Conservation (phyloP, 37 sponge, comb jelly and placozoan genomes). For the Mnemiopsis leidyi region DNA sequence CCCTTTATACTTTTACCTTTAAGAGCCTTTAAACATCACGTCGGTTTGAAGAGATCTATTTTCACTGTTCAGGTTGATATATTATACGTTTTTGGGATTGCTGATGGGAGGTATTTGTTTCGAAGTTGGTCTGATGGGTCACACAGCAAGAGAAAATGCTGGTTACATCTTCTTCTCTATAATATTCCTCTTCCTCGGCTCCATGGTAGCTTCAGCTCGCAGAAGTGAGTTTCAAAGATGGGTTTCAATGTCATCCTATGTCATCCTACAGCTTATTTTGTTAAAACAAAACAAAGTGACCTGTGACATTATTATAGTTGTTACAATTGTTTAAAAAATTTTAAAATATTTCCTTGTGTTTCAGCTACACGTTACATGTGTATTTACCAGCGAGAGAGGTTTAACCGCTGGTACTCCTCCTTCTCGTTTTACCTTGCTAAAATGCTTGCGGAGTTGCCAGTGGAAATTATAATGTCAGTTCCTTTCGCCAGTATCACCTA, state of each 20-base stretch:
- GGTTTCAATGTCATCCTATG: background rate
- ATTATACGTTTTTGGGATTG: constrained; percentile 8
- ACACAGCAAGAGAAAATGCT: constrained; percentile 52
- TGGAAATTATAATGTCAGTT: constrained; percentile 56
- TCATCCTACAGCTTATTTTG: too few species aligned
- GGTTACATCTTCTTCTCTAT: constrained; percentile 59
- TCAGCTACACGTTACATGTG: constrained; percentile 58
- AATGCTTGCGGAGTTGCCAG: constrained; percentile 55
- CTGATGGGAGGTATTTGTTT: constrained; percentile 57
- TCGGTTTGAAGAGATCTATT: too few species aligned
- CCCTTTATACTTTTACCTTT: too few species aligned
- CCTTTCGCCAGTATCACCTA: constrained; percentile 58
- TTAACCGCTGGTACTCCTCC: constrained; percentile 56
- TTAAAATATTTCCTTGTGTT: constrained; percentile 1
- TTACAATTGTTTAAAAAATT: background rate
- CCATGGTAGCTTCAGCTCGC: constrained; percentile 37
- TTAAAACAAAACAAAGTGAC: background rate
- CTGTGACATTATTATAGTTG: too few species aligned
- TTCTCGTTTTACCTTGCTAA: constrained; percentile 66
- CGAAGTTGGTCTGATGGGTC: constrained; percentile 26
- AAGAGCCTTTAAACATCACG: too few species aligned
- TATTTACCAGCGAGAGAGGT: constrained; percentile 62
- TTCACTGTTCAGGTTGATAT: background rate
- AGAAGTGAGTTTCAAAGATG: constrained; percentile 30
- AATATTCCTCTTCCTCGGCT: constrained; percentile 58